These are phyloP conservation scores for Scelioninae gen. 2 DNA, from an alignment of 2,888 invertebrate genomes.

Conservation along the genomic window DNA sequence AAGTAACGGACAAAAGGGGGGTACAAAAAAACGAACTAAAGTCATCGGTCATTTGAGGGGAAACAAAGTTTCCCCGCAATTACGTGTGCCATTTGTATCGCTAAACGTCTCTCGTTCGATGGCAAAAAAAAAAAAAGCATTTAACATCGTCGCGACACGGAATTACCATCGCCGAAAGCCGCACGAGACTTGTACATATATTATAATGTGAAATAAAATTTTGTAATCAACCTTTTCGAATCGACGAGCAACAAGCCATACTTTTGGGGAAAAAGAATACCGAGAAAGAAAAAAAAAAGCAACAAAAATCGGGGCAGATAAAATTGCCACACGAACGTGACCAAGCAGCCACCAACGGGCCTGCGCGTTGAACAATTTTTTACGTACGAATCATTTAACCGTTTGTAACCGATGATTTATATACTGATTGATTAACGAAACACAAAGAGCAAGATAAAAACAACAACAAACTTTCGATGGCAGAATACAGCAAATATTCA, in stretches of 20 bases:
- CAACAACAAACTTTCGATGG: constrained; percentile 43
- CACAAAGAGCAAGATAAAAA: constrained; percentile 48
- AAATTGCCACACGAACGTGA: constrained; percentile 11
- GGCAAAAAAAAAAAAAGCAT: no score
- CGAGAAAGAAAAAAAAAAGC: constrained; percentile 7
- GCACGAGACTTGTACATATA: constrained; percentile 24
- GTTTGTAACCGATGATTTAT: constrained; percentile 33
- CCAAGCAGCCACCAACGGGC: constrained; percentile 35
- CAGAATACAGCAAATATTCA: constrained; percentile 56
- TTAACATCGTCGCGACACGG: no score
- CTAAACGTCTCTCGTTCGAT: no score
- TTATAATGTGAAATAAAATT: constrained; percentile 20
- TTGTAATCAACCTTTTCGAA: constrained; percentile 24
- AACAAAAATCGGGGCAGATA: background rate
- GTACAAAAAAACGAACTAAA: no score
- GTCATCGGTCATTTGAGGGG: no score
- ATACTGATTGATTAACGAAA: constrained; percentile 6
- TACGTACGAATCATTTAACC: constrained; percentile 32
- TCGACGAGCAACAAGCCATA: constrained; percentile 28
- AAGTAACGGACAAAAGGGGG: no score
- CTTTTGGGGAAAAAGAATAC: constrained; percentile 20
- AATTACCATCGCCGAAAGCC: constrained; percentile 26
- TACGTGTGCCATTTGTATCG: no score
- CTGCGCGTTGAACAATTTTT: constrained; percentile 31
- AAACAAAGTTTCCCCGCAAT: no score